These are phyloP conservation scores for Drosophila oshimai DNA, from an alignment of 1,140 invertebrate genomes.

Conservation along the genomic window DNA sequence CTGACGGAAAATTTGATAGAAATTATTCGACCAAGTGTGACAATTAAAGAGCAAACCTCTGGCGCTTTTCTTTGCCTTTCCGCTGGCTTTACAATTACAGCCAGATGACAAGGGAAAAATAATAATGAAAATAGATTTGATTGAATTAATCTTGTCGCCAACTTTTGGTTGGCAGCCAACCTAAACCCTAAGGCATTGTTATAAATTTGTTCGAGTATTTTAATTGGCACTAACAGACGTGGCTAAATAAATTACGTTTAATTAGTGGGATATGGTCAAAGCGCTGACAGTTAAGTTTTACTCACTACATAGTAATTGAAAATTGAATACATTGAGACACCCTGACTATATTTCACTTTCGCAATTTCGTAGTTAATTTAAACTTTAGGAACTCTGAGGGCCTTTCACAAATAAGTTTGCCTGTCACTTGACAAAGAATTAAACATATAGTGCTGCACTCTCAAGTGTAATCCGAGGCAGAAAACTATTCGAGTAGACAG, in stretches of 20 bases:
- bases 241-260: conserved; percentile 55
- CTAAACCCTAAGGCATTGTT: conserved; percentile 40
- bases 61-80: conserved; percentile 15
- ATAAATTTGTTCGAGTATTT: conserved; percentile 53
- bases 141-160: conserved; percentile 50
- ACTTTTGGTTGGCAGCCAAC: conserved; percentile 61
- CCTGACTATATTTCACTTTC: not conserved
- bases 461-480: conserved; percentile 43
- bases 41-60: conserved; percentile 14
- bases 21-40: conserved; percentile 13
- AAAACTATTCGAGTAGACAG: conserved; percentile 13
- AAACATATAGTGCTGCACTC: conserved; percentile 7
- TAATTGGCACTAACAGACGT: conserved; percentile 45
- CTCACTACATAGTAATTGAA: not conserved
- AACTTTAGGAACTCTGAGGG: not conserved
- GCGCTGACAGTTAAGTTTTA: conserved; percentile 16
- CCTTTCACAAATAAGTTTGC: not conserved
- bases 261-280: conserved; percentile 29
- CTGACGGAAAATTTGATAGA: not conserved
- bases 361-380: not conserved
- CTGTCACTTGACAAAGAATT: conserved; percentile 1
- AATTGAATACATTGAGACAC: conserved; percentile 5
- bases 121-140: conserved; percentile 51
- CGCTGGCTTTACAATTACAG: conserved; percentile 13
- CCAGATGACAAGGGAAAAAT: conserved; percentile 52